Conservation (phyloP, 2,113 vertebrate species). For the Theristicus caerulescens region DNA sequence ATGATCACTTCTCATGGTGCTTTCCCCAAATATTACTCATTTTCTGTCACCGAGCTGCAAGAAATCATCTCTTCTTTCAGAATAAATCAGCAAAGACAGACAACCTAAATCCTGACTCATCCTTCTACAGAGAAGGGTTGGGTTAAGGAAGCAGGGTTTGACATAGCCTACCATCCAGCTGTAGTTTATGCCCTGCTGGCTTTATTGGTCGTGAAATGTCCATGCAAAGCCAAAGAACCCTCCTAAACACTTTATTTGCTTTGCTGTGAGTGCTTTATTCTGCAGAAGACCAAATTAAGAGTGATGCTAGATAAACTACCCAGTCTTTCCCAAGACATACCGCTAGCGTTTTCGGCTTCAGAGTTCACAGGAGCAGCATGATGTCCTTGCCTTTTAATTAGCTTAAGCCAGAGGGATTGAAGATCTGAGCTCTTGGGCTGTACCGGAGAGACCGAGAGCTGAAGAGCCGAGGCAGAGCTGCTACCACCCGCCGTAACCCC, state of each 20-base stretch:
- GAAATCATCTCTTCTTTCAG: neutral
- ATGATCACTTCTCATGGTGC: neutral
- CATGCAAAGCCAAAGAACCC: neutral
- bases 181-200: neutral
- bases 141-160: neutral
- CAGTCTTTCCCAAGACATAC: neutral
- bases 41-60: neutral
- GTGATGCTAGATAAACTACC: neutral
- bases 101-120: neutral
- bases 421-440: neutral
- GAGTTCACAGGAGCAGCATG: neutral
- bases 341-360: fast-evolving
- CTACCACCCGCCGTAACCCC: neutral
- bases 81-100: neutral
- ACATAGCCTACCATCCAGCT: neutral
- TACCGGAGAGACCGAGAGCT: neutral
- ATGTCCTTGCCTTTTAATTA: slow-evolving; percentile 14
- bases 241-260: neutral
- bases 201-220: neutral
- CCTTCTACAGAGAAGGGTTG: neutral
- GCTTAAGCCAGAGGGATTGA: neutral
- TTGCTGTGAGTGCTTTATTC: neutral
- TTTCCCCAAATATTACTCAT: neutral
- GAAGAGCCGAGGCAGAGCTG: neutral
- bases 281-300: neutral